Percentiles rank a stretch among this genome's conserved stretches.
Conservation (phyloP, 2,797 vertebrate genomes). For the Sandelia bainsii region DNA sequence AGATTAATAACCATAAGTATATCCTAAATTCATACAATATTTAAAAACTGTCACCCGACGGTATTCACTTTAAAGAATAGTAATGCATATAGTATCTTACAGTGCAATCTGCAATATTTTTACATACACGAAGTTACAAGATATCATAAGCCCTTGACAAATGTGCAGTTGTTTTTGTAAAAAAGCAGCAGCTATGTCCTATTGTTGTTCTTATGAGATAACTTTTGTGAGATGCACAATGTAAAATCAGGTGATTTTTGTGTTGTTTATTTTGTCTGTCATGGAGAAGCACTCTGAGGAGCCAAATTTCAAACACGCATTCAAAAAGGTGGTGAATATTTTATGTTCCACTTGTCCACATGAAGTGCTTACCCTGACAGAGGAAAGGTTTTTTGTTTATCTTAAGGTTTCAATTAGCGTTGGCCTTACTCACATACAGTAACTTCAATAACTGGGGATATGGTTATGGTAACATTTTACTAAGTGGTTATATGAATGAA, state of each 20-base stretch:
- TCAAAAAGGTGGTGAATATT: neutral
- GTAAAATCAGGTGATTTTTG: neutral
- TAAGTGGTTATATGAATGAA: neutral
- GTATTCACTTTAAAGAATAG: no score
- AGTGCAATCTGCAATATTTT: no score
- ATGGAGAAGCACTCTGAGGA: neutral
- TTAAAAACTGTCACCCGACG: neutral
- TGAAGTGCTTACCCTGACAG: neutral
- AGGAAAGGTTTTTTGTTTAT: neutral
- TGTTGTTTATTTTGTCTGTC: neutral
- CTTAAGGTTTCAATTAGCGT: no score
- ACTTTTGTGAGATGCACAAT: neutral
- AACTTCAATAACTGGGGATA: neutral
- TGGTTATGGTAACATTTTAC: no score
- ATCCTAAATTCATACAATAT: neutral
- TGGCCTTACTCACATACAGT: no score
- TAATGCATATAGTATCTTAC: neutral
- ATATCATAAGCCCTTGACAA: neutral
- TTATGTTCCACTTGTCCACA: no score
- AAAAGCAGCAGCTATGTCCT: neutral
- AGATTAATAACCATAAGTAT: no score
- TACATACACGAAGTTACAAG: neutral
- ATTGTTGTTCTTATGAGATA: no score
- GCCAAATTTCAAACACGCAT: neutral
- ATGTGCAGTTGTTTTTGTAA: neutral